phyloP scores from a whole-genome alignment of 2,113 vertebrate genomes.

The Eptesicus fuscus region DNA sequence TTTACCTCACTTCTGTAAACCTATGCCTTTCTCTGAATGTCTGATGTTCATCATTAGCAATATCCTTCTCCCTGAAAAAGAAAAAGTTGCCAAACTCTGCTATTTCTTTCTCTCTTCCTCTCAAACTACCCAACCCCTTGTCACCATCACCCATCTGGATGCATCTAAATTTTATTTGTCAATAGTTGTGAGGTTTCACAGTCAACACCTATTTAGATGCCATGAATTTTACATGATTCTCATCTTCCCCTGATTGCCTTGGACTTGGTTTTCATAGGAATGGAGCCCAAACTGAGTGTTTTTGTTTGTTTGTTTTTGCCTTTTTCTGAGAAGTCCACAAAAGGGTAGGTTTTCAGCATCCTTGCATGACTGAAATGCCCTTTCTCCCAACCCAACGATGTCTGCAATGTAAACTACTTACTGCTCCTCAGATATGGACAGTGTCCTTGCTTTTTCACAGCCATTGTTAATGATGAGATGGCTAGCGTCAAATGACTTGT shows the following conservation, averaged over 20 bases:
- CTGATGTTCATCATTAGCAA: neutral
- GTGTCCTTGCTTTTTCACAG: neutral
- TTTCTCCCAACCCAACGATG: rapidly evolving
- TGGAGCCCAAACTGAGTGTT: neutral
- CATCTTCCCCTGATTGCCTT: neutral
- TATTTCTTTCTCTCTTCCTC: neutral
- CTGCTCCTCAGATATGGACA: rapidly evolving
- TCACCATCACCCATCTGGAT: neutral
- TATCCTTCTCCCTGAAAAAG: neutral
- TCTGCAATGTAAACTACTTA: neutral
- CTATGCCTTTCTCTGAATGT: neutral
- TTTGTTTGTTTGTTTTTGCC: neutral
- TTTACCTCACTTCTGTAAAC: neutral
- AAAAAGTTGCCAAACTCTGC: neutral
- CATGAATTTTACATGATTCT: neutral
- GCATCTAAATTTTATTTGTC: neutral
- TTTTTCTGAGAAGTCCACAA: neutral
- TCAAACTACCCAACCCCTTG: neutral
- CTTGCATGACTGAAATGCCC: neutral
- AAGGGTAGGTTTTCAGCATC: neutral
- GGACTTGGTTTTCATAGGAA: neutral
- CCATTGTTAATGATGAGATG: neutral
- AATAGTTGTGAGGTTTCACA: neutral
- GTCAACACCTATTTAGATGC: neutral
- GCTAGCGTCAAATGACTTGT: neutral